phyloP scores from a whole-genome alignment of 2,797 vertebrate genomes.

The Coranthus polyacanthus region DNA sequence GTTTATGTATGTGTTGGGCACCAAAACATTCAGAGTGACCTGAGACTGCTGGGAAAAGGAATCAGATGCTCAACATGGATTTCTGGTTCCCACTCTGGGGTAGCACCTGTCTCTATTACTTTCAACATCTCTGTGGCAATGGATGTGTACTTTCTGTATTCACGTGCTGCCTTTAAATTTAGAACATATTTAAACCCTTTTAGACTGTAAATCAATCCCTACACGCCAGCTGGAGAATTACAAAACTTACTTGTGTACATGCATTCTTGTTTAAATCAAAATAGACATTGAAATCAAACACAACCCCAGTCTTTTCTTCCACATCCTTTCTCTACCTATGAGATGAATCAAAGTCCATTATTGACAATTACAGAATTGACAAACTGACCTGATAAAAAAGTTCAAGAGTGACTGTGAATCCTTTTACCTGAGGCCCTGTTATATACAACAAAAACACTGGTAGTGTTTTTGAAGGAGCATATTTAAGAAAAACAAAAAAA shows the following conservation, averaged over 20 bases:
- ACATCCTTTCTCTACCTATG: conserved; percentile 10
- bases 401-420: neutral
- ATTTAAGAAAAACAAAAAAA: conserved; percentile 19
- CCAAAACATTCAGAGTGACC: conserved; percentile 2
- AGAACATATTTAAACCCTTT: neutral
- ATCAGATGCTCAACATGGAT: neutral
- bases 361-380: conserved; percentile 15
- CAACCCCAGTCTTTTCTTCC: neutral
- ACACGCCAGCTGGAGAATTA: neutral
- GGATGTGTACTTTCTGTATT: too few species aligned
- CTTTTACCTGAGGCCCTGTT: conserved; percentile 20
- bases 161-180: too few species aligned
- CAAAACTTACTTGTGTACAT: neutral
- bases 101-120: too few species aligned
- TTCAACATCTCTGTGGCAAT: too few species aligned
- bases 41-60: neutral
- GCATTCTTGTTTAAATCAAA: conserved; percentile 6
- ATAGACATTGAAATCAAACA: neutral
- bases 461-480: conserved; percentile 13
- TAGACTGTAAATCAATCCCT: conserved; percentile 1
- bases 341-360: conserved; percentile 11
- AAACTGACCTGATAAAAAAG: conserved; percentile 4
- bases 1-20: conserved; percentile 12
- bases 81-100: too few species aligned
- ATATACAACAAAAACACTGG: conserved; percentile 14